A percentile compares a stretch with the other conserved stretches of the same genome.
Conservation (phyloP, 92 coral and sea anemone species). For the Porites divaricata region DNA sequence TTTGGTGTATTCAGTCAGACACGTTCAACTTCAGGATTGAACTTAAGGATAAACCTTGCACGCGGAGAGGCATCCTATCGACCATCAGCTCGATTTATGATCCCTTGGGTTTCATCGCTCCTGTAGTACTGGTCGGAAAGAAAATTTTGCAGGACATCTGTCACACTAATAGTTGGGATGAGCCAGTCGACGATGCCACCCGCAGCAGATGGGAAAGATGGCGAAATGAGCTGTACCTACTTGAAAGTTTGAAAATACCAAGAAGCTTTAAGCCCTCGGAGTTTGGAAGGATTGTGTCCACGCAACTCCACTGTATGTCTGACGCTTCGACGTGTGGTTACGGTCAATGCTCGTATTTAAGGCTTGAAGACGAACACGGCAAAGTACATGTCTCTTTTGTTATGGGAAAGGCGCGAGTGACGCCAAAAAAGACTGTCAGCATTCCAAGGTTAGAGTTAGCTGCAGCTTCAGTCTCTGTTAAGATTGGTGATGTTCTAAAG, state of each 20-base stretch:
- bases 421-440: slow-evolving; percentile 36
- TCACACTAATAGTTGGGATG: slow-evolving; percentile 49
- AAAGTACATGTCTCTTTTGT: slow-evolving; percentile 56
- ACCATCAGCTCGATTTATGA: slow-evolving; percentile 51
- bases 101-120: slow-evolving; percentile 58
- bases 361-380: slow-evolving; percentile 60
- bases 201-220: slow-evolving; percentile 58
- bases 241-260: slow-evolving; percentile 48
- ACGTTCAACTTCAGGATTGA: slow-evolving; percentile 47
- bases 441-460: slow-evolving; percentile 68
- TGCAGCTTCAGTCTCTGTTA: slow-evolving; percentile 62
- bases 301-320: slow-evolving; percentile 60
- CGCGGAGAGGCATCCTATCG: slow-evolving; percentile 53
- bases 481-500: slow-evolving; percentile 60
- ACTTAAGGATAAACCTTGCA: slow-evolving; percentile 60
- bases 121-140: slow-evolving; percentile 60
- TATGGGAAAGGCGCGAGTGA: slow-evolving; percentile 60
- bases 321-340: slow-evolving; percentile 68
- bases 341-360: slow-evolving; percentile 65
- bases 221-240: slow-evolving; percentile 53
- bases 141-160: slow-evolving; percentile 64
- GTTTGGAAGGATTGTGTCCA: slow-evolving; percentile 57
- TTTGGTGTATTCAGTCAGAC: slow-evolving; percentile 59
- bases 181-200: slow-evolving; percentile 51
- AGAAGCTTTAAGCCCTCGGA: slow-evolving; percentile 70